Conservation (phyloP, 2,888 invertebrate species). For the Rhorus exstirpatorius region DNA sequence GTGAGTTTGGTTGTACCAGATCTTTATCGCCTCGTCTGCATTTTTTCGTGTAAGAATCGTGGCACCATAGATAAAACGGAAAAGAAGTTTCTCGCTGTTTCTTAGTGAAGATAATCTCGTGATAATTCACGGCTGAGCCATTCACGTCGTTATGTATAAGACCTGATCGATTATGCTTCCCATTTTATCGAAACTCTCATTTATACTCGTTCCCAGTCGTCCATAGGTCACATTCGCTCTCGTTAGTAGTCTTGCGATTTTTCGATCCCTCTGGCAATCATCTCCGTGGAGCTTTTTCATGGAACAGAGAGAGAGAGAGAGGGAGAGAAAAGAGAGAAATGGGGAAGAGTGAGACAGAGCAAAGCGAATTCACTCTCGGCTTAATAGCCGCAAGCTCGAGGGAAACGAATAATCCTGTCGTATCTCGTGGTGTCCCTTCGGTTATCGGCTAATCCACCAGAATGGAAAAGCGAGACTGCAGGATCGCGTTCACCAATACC, state of each 20-base stretch:
- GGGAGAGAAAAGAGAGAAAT: not conserved
- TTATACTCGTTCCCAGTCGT: conserved; percentile 18
- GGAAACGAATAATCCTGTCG: conserved; percentile 72
- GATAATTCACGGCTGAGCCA: not conserved
- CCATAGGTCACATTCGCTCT: conserved; percentile 4
- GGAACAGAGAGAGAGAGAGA: too few species aligned
- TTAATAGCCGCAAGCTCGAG: conserved; percentile 44
- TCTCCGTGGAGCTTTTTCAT: conserved; percentile 13
- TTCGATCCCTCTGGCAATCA: conserved; percentile 30
- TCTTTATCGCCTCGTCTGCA: not conserved
- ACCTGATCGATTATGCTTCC: too few species aligned
- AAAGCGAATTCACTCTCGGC: conserved; percentile 67
- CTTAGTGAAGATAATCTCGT: not conserved
- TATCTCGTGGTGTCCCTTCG: conserved; percentile 68
- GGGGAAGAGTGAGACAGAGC: not conserved
- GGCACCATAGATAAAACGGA: not conserved
- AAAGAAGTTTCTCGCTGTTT: not conserved
- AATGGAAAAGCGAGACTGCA: conserved; percentile 53
- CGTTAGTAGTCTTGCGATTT: conserved; percentile 52
- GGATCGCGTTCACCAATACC: conserved; percentile 40
- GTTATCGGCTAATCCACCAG: conserved; percentile 72
- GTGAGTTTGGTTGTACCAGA: not conserved
- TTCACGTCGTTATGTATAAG: not conserved
- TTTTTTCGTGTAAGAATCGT: not conserved
- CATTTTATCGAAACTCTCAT: conserved; percentile 22